Base-by-base conservation (phyloP, 2,113 vertebrate genomes). In the Nothobranchius furzeri region DNA sequence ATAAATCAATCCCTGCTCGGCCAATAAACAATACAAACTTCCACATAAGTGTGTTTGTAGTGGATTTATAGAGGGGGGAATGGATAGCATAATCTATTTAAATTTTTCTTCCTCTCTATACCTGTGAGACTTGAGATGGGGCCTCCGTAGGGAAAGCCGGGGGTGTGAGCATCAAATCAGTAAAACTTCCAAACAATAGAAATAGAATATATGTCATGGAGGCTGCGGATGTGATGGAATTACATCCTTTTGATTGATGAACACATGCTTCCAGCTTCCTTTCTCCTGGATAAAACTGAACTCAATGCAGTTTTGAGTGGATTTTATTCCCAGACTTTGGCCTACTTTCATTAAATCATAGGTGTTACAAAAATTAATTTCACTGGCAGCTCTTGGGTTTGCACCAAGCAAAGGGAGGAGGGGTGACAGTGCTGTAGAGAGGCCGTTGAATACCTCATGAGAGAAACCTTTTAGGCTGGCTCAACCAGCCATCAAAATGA, bases 1-100 rank as follows among this genome's bases (percentile, higher is more conserved):
- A 90, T 90, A 82, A 90, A 92, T 88, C 84, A 85, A 90, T 86
- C 84, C 77, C 68, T 50, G 78, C 80, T 71, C 60, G 66, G 78
- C 82, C 88, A 87, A 90, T 88, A 90, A 89, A 76, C 89, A 76
- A 64, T 61, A 68, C 30, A 61, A 89, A 85, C 69, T 79, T 86
- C 5, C 42, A 15, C 60, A 86, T 78, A 76, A 83, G 70, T 78
- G 78, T 75, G 83, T 91, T 89, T 86, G 88, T 85, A 75, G 83
- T 14, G 78, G 76, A 84, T 91, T 90, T 86, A 89, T 85, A 71
- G 83, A 11, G 11, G 43, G 75, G 82, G 73, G 55, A 68, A 85
- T 49, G 52, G 58, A 81, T 79, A 84, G 67, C 68, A 66, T 83
- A 87, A 89, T 85, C 76, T 84, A 78, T 84, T 83, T 87, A 81